Conservation (phyloP, 1,140 invertebrate genomes). For the Micrasema longulum region DNA sequence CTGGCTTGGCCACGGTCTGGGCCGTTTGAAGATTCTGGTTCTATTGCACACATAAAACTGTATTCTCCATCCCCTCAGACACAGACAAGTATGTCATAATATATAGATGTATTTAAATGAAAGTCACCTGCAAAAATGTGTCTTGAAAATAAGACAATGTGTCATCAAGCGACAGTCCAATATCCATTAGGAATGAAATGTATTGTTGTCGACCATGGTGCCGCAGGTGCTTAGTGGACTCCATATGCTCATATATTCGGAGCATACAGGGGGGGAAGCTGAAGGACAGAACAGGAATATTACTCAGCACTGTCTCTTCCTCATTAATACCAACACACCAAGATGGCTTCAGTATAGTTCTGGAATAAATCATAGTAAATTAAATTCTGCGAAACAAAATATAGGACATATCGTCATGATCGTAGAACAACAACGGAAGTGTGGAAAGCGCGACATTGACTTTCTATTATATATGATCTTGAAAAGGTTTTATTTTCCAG, state of each 20-base stretch:
- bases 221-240: slow-evolving; percentile 32
- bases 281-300: slow-evolving; percentile 15
- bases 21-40: too few species aligned
- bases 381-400: neutral
- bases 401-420: neutral
- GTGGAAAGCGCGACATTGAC: too few species aligned
- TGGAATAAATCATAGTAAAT: too few species aligned
- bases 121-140: slow-evolving; percentile 39
- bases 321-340: slow-evolving; percentile 7
- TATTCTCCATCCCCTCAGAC: too few species aligned
- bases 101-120: too few species aligned
- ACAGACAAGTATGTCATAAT: too few species aligned
- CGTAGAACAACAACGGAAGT: too few species aligned
- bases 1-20: slow-evolving; percentile 10
- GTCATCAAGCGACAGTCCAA: slow-evolving; percentile 39
- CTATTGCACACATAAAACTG: too few species aligned
- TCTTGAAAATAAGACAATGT: slow-evolving; percentile 39
- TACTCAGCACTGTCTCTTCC: slow-evolving; percentile 12
- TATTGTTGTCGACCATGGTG: slow-evolving; percentile 36
- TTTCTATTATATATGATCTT: too few species aligned
- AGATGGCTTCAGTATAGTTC: neutral
- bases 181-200: slow-evolving; percentile 44
- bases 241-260: slow-evolving; percentile 37
- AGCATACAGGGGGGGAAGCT: slow-evolving; percentile 48
- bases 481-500: too few species aligned